phyloP scores from a whole-genome alignment of 2,797 vertebrate species.

The Ataeniobius toweri region DNA sequence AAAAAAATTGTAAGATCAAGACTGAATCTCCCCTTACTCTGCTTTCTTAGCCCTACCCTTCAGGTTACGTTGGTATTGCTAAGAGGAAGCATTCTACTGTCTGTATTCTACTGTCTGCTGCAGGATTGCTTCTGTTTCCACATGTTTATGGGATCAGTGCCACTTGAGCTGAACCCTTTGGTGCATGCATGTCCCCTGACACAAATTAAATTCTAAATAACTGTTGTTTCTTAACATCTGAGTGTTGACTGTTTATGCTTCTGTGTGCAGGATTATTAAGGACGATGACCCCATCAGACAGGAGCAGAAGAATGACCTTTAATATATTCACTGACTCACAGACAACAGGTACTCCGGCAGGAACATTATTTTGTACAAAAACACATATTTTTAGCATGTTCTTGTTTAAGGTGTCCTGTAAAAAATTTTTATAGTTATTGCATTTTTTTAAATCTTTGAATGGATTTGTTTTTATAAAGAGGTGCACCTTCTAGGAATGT shows the following conservation, averaged over 20 bases:
- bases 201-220: not conserved
- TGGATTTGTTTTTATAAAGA: not conserved
- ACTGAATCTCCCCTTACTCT: no score
- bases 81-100: no score
- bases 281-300: constrained; percentile 65
- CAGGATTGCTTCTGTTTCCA: no score
- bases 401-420: not conserved
- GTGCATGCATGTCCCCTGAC: not conserved
- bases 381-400: not conserved
- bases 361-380: not conserved
- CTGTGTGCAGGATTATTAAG: constrained; percentile 70
- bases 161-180: not conserved
- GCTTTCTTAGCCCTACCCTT: no score
- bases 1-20: no score
- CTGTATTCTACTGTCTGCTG: no score
- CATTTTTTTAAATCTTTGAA: not conserved
- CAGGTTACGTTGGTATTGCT: no score
- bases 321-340: constrained; percentile 69
- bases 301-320: constrained; percentile 63
- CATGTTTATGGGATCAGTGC: not conserved
- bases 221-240: not conserved
- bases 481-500: not conserved
- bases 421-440: not conserved
- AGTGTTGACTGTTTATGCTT: not conserved
- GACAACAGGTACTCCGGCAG: constrained; percentile 74